Conservation (phyloP, 92 coral and sea anemone species). For the Heteractis magnifica region DNA sequence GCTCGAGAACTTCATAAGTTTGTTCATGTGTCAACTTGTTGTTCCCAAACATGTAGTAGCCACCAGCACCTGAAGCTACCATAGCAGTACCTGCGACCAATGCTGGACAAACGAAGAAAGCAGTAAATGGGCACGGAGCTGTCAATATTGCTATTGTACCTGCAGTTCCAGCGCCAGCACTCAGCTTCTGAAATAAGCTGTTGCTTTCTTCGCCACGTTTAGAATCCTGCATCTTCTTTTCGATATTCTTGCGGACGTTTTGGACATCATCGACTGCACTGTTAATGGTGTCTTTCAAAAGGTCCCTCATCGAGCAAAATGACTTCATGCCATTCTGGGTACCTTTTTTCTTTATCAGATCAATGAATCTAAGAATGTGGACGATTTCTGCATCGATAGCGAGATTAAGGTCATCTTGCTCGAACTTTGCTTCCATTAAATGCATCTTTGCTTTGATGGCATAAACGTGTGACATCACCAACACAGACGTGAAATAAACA, state of each 20-base stretch:
- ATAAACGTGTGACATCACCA: neutral
- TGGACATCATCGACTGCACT: neutral
- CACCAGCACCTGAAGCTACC: neutral
- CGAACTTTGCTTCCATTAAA: neutral
- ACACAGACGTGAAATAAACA: neutral
- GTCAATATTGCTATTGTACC: neutral
- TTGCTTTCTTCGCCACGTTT: neutral
- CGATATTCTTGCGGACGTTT: neutral
- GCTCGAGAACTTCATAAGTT: no score
- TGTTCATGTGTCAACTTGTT: neutral
- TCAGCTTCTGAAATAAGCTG: neutral
- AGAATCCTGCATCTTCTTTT: neutral
- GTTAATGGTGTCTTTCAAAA: neutral
- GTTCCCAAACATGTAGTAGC: neutral
- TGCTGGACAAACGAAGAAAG: conserved; percentile 4
- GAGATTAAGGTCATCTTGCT: no score
- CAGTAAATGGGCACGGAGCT: neutral
- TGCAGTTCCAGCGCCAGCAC: neutral
- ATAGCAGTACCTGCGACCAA: conserved; percentile 4
- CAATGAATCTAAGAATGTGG: no score
- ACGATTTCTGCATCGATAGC: no score
- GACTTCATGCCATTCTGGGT: neutral
- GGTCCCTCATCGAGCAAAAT: neutral
- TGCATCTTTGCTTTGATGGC: neutral
- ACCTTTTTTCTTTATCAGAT: neutral